A percentile compares a stretch with the other conserved stretches of the same genome.
Evolutionary conservation across 2,113 vertebrate species (phyloP).

Genomic region (Muscicapa adusta): DNA sequence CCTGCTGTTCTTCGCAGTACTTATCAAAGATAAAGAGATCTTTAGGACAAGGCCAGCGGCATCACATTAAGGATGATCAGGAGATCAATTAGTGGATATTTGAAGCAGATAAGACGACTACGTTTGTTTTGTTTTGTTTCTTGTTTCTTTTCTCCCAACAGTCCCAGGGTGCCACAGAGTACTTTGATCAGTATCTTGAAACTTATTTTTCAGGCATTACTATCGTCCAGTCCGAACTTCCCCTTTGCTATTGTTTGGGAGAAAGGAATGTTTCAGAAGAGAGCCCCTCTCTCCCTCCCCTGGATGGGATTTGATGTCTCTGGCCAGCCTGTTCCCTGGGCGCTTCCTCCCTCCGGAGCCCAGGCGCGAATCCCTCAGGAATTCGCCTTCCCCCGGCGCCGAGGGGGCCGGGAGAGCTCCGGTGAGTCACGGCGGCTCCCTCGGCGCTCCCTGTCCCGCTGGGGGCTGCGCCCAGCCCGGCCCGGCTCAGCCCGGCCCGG

Average conservation of each 20-base stretch:
- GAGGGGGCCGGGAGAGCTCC: too few species aligned
- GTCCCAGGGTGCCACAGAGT: background rate
- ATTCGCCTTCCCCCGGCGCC: background rate
- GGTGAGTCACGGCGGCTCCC: background rate
- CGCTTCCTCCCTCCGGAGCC: fast-evolving
- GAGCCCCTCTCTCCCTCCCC: background rate
- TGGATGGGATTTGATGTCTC: background rate
- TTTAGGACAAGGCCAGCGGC: background rate
- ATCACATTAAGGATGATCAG: background rate
- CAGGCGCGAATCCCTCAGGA: background rate
- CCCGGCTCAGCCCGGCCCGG: fast-evolving
- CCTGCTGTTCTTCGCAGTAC: background rate
- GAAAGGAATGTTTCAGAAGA: background rate
- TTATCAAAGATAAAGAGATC: background rate
- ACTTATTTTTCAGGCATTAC: background rate
- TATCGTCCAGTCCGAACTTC: background rate
- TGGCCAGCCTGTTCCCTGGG: background rate
- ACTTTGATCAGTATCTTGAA: background rate
- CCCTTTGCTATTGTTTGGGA: fast-evolving
- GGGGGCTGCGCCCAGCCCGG: background rate
- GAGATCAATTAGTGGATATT: background rate
- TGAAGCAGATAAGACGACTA: background rate
- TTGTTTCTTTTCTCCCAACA: background rate
- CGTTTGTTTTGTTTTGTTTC: background rate
- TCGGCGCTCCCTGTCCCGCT: background rate